Evolutionary conservation across 1,140 invertebrate species (phyloP), one percentile per base, ranked within the genome.

Genomic region (Cecropterus lyciades): DNA sequence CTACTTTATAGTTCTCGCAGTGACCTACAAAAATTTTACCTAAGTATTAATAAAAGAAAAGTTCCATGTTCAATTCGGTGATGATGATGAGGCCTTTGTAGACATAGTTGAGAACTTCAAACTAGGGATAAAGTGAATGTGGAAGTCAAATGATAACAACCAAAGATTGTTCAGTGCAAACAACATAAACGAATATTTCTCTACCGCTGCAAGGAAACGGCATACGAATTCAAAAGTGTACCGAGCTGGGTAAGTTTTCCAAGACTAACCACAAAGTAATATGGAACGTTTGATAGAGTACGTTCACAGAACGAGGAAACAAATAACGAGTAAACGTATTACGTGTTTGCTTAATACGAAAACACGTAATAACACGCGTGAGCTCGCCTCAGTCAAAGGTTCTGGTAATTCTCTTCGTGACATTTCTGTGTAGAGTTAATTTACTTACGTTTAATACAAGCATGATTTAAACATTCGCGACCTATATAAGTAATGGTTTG

Each of bases 361-460:
- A 63, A 63, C 59, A 63, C 46, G 59, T 52, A 52, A 63, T 63
- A 63, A 63, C 33, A 63, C 59, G 59, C 46, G 43, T 52, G 46
- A 63, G 17, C 48, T 63, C 59, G 48, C 13, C 15, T n/a, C 33
- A 63, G 48, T 52, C 59, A n/a, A n/a, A n/a, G n/a, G n/a, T n/a
- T n/a, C n/a, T n/a, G n/a, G n/a, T n/a, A n/a, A n/a, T n/a, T n/a
- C 45, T 62, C 46, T 33, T 24, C 14, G 46, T 15, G 46, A 62
- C 57, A 62, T 62, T 62, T 37, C 30, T 46, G 30, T 46, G 56
- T 46, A 16, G 11, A 37, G 57, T 51, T 62, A 14, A 49, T 62
- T 62, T 49, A 49, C 24, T 48, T 62, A 62, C 43, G 6, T 59
- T 20, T 57, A 57, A 60, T 48, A 24, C 15, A 20, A 37, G 10